A percentile compares a stretch with the other conserved stretches of the same genome.
Conservation (phyloP, 2,888 invertebrate genomes). For the Drosophila ezoana region DNA sequence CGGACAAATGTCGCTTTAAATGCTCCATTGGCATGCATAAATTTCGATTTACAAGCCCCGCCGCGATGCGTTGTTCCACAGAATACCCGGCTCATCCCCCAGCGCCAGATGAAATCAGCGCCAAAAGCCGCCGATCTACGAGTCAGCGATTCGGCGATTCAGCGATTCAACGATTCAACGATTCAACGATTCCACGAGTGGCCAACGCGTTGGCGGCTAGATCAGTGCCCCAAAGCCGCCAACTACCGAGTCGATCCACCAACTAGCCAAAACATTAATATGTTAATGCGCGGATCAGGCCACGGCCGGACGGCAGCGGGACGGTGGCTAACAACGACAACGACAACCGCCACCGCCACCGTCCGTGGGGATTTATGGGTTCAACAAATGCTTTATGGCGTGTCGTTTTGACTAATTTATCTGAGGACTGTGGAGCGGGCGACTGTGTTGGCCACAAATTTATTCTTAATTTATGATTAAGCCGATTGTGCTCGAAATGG, state of each 20-base stretch:
- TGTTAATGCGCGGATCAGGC: slow-evolving; percentile 79
- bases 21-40: slow-evolving; percentile 72
- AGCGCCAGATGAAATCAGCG: slow-evolving; percentile 73
- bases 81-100: slow-evolving; percentile 54
- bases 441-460: slow-evolving; percentile 57
- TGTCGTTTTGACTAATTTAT: slow-evolving; percentile 84
- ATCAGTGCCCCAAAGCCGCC: slow-evolving; percentile 70
- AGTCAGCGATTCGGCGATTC: neutral
- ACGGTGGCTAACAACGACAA: slow-evolving; percentile 47
- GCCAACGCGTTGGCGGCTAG: slow-evolving; percentile 62
- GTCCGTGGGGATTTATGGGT: slow-evolving; percentile 82
- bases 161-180: neutral
- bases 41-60: slow-evolving; percentile 73
- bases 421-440: slow-evolving; percentile 58
- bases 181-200: neutral
- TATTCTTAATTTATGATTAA: slow-evolving; percentile 76
- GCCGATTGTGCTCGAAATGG: slow-evolving; percentile 67
- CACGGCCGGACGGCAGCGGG: slow-evolving; percentile 17
- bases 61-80: slow-evolving; percentile 41
- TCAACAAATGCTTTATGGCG: slow-evolving; percentile 84
- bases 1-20: slow-evolving; percentile 75
- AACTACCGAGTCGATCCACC: slow-evolving; percentile 53
- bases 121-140: slow-evolving; percentile 52
- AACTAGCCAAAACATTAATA: slow-evolving; percentile 78
- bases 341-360: slow-evolving; percentile 61